Conservation (phyloP, 2,888 invertebrate genomes). For the Eupithecia centaureata region DNA sequence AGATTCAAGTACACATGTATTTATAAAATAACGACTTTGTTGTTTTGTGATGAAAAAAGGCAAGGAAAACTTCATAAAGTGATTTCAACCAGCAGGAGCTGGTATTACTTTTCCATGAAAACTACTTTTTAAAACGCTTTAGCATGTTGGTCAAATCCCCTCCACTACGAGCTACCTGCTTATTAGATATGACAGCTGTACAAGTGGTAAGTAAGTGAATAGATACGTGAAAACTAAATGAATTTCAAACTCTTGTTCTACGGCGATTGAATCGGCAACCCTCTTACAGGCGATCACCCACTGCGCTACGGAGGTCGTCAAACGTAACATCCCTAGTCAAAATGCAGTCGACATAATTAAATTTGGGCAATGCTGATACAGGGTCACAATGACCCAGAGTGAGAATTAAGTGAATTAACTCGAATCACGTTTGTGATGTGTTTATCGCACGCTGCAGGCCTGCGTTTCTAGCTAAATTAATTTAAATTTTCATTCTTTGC, state of each 20-base stretch:
- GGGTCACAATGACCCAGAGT: constrained; percentile 73
- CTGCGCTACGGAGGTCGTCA: neutral
- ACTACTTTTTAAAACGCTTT: too few species aligned
- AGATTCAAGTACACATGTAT: neutral
- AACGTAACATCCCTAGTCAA: constrained; percentile 34
- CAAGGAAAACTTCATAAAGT: too few species aligned
- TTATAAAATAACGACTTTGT: neutral
- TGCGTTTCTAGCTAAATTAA: constrained; percentile 44
- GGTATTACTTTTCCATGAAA: too few species aligned
- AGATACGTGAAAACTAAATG: too few species aligned
- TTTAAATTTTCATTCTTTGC: constrained; percentile 6
- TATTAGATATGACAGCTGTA: neutral
- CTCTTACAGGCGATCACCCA: neutral
- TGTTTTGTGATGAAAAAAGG: neutral
- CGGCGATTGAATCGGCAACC: neutral
- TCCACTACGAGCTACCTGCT: too few species aligned
- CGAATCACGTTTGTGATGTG: constrained; percentile 70
- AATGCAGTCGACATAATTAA: constrained; percentile 69
- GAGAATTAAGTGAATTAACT: constrained; percentile 77
- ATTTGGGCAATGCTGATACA: constrained; percentile 79
- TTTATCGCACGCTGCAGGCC: constrained; percentile 69
- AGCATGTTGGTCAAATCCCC: too few species aligned
- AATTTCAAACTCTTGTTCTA: neutral
- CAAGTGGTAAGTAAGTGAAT: neutral
- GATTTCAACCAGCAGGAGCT: too few species aligned